phyloP scores from a whole-genome alignment of 2,797 vertebrate species.

The Macropus fuliginosus region DNA sequence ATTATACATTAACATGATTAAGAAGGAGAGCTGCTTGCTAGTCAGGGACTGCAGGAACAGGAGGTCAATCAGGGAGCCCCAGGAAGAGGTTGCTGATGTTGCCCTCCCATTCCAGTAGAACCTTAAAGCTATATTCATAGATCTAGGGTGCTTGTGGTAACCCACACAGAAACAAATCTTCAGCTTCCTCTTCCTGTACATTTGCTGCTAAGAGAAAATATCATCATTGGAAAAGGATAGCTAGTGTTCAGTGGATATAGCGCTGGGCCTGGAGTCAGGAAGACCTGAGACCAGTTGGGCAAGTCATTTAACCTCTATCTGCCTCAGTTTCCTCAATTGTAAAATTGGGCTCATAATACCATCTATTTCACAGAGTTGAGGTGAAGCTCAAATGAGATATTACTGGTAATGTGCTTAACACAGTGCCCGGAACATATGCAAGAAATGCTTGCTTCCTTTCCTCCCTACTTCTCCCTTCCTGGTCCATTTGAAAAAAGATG shows the following conservation, averaged over 20 bases:
- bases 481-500: slow-evolving; percentile 8
- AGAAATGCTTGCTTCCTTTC: background rate
- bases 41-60: background rate
- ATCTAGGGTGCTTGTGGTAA: background rate
- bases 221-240: background rate
- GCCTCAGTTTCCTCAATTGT: background rate
- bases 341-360: background rate
- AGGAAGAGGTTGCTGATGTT: background rate
- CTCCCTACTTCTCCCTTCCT: background rate
- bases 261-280: background rate
- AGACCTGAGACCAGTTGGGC: background rate
- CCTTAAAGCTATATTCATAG: background rate
- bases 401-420: background rate
- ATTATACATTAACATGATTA: slow-evolving; percentile 7
- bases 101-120: background rate
- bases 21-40: background rate
- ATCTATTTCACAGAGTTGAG: background rate
- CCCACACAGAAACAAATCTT: background rate
- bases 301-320: background rate
- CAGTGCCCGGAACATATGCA: background rate
- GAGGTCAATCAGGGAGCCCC: background rate
- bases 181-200: background rate
- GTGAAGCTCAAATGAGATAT: background rate
- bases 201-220: background rate
- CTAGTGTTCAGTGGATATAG: background rate